phyloP scores from a whole-genome alignment of 2,888 invertebrate genomes.

The Morinoia aosen region DNA sequence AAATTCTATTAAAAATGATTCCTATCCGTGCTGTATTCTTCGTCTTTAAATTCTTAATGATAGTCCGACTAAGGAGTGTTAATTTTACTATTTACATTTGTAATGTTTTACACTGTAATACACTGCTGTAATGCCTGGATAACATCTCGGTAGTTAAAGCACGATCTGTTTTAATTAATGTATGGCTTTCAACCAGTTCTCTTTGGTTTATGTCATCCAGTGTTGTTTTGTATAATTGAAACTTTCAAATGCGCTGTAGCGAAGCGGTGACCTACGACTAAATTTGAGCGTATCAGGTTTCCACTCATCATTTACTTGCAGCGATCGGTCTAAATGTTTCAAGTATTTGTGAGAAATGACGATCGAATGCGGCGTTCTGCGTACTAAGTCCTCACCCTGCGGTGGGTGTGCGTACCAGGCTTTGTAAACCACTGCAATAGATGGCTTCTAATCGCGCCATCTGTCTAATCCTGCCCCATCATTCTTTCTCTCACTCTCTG shows the following conservation, averaged over 20 bases:
- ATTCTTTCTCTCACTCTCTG: slow-evolving; percentile 2
- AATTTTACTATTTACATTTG: too few species aligned
- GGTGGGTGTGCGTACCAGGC: neutral
- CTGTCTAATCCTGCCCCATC: slow-evolving; percentile 33
- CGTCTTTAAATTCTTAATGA: too few species aligned
- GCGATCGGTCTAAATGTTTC: neutral
- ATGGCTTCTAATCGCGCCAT: slow-evolving; percentile 25
- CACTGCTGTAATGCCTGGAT: too few species aligned
- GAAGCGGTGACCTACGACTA: too few species aligned
- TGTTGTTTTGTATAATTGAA: neutral
- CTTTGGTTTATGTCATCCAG: neutral
- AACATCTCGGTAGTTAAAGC: neutral
- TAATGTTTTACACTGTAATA: too few species aligned
- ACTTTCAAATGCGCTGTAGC: too few species aligned
- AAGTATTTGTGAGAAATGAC: neutral
- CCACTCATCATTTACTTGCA: neutral
- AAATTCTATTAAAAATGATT: too few species aligned
- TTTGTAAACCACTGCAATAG: neutral
- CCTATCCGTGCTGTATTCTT: too few species aligned
- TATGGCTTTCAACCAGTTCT: neutral
- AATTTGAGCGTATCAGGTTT: too few species aligned
- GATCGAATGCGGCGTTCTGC: neutral
- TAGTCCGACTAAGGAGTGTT: too few species aligned
- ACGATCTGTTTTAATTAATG: neutral
- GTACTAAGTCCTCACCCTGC: neutral